These are phyloP conservation scores for Drosophila sordidula DNA, from an alignment of 2,888 invertebrate genomes.

Conservation along the genomic window DNA sequence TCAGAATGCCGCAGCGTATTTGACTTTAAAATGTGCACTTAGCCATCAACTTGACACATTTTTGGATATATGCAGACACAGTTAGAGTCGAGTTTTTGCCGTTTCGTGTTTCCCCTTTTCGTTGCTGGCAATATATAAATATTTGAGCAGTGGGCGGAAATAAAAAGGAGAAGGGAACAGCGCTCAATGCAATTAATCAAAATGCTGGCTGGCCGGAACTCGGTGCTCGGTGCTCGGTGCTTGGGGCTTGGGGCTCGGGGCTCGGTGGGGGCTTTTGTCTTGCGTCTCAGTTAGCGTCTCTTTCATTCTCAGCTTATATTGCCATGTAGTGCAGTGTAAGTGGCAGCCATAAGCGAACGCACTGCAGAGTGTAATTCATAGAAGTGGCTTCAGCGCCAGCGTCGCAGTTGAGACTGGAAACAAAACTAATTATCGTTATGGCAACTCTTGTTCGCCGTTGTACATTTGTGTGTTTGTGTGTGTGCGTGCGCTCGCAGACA, in stretches of 20 bases:
- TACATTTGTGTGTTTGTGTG: conserved; percentile 12
- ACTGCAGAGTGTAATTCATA: conserved; percentile 49
- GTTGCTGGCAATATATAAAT: conserved; percentile 41
- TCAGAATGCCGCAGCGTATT: neutral
- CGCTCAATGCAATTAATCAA: conserved; percentile 71
- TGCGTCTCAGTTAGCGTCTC: neutral
- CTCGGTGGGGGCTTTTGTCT: conserved; percentile 10
- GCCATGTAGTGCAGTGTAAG: conserved; percentile 38
- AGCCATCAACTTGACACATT: conserved; percentile 7
- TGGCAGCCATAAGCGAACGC: conserved; percentile 33
- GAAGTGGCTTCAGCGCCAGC: conserved; percentile 41
- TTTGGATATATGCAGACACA: conserved; percentile 9
- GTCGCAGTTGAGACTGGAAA: conserved; percentile 55
- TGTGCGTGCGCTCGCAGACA: conserved; percentile 8
- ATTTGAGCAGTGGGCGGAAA: conserved; percentile 33
- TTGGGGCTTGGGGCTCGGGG: neutral
- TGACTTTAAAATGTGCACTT: neutral
- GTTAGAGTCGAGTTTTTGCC: conserved; percentile 17
- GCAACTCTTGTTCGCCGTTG: conserved; percentile 56
- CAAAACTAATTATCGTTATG: conserved; percentile 76
- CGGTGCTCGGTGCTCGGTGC: neutral
- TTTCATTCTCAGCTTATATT: conserved; percentile 4
- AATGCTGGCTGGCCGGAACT: conserved; percentile 40
- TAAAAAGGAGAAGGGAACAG: conserved; percentile 1
- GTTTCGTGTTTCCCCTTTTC: conserved; percentile 12